Evolutionary conservation across 2,888 invertebrate genomes (phyloP).

Genomic region (Drosophila fulvimacula): DNA sequence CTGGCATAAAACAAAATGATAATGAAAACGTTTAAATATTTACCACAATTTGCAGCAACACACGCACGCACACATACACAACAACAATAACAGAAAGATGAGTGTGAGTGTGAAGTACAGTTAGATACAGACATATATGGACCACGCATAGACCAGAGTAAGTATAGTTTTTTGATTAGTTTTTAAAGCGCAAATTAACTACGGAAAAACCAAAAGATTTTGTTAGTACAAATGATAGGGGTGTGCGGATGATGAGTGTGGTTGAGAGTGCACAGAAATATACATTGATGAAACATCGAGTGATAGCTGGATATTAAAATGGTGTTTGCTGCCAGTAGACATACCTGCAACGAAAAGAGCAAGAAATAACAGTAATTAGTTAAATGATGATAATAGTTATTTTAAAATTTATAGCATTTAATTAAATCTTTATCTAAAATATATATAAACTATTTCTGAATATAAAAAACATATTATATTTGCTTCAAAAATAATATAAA

Average conservation of each 20-base stretch:
- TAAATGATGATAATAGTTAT: neutral
- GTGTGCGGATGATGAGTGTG: constrained; percentile 25
- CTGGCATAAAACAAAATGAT: constrained; percentile 64
- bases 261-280: constrained; percentile 46
- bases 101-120: constrained; percentile 26
- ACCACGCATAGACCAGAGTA: constrained; percentile 11
- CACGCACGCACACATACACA: constrained; percentile 28
- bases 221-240: constrained; percentile 23
- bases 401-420: neutral
- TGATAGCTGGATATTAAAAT: constrained; percentile 19
- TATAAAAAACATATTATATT: too few relatives aligned
- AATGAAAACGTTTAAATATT: constrained; percentile 78
- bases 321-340: constrained; percentile 8
- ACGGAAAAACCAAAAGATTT: constrained; percentile 22
- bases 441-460: too few relatives aligned
- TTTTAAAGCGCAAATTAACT: constrained; percentile 42
- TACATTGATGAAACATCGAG: constrained; percentile 66
- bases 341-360: constrained; percentile 52
- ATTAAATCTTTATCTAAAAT: too few relatives aligned
- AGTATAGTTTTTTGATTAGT: constrained; percentile 30
- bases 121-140: constrained; percentile 9
- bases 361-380: neutral
- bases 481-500: too few relatives aligned
- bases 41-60: constrained; percentile 67
- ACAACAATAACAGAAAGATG: constrained; percentile 33